These are phyloP conservation scores for Balearica regulorum DNA, from an alignment of 2,797 vertebrate species.

Conservation along the genomic window DNA sequence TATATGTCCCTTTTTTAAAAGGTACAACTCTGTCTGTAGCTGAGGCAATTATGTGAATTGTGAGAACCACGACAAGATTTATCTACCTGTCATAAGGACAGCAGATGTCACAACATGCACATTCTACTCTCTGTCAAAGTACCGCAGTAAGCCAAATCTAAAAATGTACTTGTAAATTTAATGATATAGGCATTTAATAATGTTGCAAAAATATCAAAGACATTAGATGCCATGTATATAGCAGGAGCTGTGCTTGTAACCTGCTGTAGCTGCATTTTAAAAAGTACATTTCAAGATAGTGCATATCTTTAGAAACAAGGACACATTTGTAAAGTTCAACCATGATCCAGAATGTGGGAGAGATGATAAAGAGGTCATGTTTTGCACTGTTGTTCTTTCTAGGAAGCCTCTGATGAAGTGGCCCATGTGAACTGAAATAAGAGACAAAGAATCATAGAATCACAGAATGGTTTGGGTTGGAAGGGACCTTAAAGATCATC, in stretches of 20 bases:
- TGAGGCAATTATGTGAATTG: background rate
- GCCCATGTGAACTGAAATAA: background rate
- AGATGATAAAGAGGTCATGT: background rate
- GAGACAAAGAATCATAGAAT: background rate
- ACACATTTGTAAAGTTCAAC: background rate
- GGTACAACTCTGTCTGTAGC: background rate
- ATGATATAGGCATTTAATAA: background rate
- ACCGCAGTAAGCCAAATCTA: background rate
- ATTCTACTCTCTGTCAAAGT: background rate
- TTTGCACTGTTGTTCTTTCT: background rate
- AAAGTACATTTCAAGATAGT: background rate
- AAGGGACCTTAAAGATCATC: no score
- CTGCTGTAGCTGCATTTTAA: background rate
- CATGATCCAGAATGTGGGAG: background rate
- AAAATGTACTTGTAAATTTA: background rate
- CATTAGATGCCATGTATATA: background rate
- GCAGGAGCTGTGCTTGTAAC: background rate
- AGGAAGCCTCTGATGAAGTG: background rate
- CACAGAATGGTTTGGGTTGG: no score
- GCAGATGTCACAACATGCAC: background rate
- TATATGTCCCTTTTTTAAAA: background rate
- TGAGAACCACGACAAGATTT: background rate
- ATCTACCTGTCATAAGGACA: background rate
- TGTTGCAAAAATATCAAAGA: background rate
- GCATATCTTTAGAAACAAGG: background rate